Evolutionary conservation across 2,888 invertebrate species (phyloP).

Genomic region (Nudaria mundana): DNA sequence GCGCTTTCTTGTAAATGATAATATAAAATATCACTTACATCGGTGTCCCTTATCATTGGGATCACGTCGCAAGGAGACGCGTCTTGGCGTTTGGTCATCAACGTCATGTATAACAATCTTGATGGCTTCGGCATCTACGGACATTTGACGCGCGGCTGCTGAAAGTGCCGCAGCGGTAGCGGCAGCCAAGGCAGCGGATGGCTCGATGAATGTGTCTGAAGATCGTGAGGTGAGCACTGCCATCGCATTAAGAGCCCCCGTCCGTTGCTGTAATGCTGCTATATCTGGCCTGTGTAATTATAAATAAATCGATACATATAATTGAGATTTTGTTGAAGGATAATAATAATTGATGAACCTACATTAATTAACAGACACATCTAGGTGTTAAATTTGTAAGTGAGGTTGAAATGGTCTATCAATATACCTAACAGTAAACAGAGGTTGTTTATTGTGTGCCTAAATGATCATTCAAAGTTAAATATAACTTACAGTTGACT

Average conservation of each 20-base stretch:
- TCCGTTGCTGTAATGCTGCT: constrained; percentile 83
- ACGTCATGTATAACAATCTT: constrained; percentile 96
- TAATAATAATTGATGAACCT: too few species aligned
- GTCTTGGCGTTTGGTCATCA: constrained; percentile 88
- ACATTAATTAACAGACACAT: too few species aligned
- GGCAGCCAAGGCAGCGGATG: constrained; percentile 61
- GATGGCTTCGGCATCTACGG: constrained; percentile 94
- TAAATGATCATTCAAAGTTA: background rate
- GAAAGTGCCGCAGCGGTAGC: constrained; percentile 75
- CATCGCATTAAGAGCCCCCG: constrained; percentile 76
- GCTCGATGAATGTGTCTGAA: constrained; percentile 52
- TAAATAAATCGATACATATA: background rate
- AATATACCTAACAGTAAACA: too few species aligned
- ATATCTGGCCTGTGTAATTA: constrained; percentile 85
- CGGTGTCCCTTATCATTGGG: constrained; percentile 92
- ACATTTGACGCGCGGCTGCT: constrained; percentile 89
- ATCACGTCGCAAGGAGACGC: constrained; percentile 88
- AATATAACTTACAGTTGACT: constrained; percentile 89
- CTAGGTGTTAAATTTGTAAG: too few species aligned
- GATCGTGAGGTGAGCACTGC: constrained; percentile 61
- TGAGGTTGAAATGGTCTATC: too few species aligned
- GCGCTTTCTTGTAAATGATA: background rate
- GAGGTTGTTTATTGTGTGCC: too few species aligned
- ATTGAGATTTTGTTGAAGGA: background rate
- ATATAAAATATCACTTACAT: too few species aligned